Conservation (phyloP, 2,113 vertebrate species). For the Trogon surrucura region DNA sequence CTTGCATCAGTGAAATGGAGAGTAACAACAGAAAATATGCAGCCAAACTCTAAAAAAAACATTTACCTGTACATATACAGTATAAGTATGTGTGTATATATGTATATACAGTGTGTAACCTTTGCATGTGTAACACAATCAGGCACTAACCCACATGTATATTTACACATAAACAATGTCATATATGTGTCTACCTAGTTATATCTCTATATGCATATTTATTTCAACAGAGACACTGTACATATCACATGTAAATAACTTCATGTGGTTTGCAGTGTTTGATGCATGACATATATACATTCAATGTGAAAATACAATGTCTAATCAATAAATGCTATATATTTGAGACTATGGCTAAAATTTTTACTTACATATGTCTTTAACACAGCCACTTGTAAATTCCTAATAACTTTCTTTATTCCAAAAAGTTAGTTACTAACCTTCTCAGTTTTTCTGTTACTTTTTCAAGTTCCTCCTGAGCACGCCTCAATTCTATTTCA, state of each 20-base stretch:
- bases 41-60: not conserved
- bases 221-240: not conserved
- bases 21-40: not conserved
- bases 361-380: not conserved
- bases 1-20: not conserved
- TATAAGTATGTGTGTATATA: not conserved
- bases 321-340: not conserved
- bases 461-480: constrained; percentile 96
- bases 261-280: not conserved
- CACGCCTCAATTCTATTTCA: constrained; percentile 92
- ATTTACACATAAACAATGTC: not conserved
- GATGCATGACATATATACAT: not conserved
- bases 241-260: not conserved
- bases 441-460: constrained; percentile 94
- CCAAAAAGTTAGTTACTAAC: constrained; percentile 71
- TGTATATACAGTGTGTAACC: not conserved
- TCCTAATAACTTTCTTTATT: not conserved
- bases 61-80: not conserved
- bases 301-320: not conserved
- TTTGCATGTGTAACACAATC: not conserved
- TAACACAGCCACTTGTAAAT: not conserved
- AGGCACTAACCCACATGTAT: not conserved
- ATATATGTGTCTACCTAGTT: not conserved
- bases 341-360: not conserved
- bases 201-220: not conserved